Evolutionary conservation across 2,888 invertebrate genomes (phyloP), one percentile per base, ranked within the genome.

Genomic region (Pandemis corylana): DNA sequence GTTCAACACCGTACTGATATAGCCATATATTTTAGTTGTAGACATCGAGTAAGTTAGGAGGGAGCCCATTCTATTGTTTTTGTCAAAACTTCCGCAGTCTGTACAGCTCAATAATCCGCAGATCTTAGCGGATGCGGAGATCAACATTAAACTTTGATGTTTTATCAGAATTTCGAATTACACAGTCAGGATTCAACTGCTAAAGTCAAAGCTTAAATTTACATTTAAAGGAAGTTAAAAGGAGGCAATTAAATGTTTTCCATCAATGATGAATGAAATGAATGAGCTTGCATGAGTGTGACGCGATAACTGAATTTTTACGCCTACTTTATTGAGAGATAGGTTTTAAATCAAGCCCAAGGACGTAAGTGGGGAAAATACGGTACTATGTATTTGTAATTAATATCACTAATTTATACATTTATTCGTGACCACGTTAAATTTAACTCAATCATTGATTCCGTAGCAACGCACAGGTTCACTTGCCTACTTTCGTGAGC

Each of bases 1-100:
- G 42, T 0, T 63, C 13, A 7, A 46, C 62, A 0, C 15, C 5
- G 10, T n/a, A 0, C 62, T 51, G 9, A 51, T 15, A 70, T 53
- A 70, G 63, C 13, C 36, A 13, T 65, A 42, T 42, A 13, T 15
- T 2, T 13, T 42, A 7, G 42, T 6, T 13, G 42, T 42, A 51
- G 41, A 42, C 20, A 63, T 42, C 51, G 41, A 51, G 9, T 41
- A 51, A 62, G 51, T 53, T 63, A 42, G 70, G 15, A 9, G 20
- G 51, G 53, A 63, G 53, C 13, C 42, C 1, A 9, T 20, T 15
- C 68, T 68, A 68, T 68, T 59, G 68, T 70, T 70, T 70, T 70
- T 42, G 63, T 63, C 70, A 28, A 69, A 15, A 59, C 49, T 65
- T 36, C 20, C 68, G 7, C 5, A 20, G 28, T 44, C 44, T 44